Evolutionary conservation across 2,888 invertebrate genomes (phyloP).

Genomic region (Frankliniella intonsa): DNA sequence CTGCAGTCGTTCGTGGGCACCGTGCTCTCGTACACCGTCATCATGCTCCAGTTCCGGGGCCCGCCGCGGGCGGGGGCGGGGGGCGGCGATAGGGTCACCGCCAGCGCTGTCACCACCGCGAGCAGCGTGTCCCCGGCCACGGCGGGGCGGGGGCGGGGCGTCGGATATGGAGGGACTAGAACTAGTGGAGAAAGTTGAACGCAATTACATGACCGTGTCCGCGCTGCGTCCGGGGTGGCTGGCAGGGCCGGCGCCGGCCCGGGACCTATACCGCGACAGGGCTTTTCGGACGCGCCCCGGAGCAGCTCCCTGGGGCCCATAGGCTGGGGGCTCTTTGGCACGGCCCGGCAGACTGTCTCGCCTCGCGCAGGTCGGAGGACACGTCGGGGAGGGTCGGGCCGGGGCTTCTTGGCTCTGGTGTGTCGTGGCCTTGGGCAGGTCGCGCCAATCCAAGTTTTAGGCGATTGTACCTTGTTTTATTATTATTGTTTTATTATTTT

Average conservation of each 20-base stretch:
- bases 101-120: not conserved
- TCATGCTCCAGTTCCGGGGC: conserved; percentile 8
- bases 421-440: too few species aligned
- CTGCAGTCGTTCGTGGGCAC: not conserved
- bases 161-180: not conserved
- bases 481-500: too few species aligned
- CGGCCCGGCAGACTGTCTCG: too few species aligned
- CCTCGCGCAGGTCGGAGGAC: too few species aligned
- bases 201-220: not conserved
- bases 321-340: too few species aligned
- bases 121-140: not conserved
- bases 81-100: not conserved
- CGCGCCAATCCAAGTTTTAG: too few species aligned
- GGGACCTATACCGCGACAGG: not conserved
- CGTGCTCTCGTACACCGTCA: not conserved
- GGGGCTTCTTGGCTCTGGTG: too few species aligned
- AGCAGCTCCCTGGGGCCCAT: too few species aligned
- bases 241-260: not conserved
- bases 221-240: not conserved
- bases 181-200: not conserved
- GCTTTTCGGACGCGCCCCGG: too few species aligned
- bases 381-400: too few species aligned
- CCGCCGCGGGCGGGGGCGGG: not conserved
- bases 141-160: not conserved
- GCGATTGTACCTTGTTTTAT: too few species aligned